Conservation (phyloP, 2,113 vertebrate species). For the Struthio camelus region DNA sequence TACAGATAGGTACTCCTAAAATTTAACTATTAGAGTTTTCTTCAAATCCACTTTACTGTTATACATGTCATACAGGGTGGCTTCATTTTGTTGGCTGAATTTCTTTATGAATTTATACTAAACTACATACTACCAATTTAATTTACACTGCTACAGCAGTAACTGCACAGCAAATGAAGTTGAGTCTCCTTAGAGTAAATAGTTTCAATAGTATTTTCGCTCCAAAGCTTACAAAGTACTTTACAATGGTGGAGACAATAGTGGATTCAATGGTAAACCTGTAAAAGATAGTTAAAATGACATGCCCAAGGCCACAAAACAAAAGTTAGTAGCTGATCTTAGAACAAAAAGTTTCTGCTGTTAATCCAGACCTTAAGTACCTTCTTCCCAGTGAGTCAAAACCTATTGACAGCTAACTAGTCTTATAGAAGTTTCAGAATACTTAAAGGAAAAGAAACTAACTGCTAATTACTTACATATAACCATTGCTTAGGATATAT, state of each 20-base stretch:
- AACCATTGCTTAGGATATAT: not conserved
- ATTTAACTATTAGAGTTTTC: not conserved
- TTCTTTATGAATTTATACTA: not conserved
- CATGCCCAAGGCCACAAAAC: not conserved
- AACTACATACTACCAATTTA: not conserved
- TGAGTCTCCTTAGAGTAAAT: not conserved
- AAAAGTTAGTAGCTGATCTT: not conserved
- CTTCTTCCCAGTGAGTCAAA: not conserved
- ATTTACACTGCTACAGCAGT: not conserved
- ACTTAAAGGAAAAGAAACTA: not conserved
- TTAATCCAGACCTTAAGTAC: not conserved
- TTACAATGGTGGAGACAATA: not conserved
- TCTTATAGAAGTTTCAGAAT: not conserved
- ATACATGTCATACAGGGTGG: not conserved
- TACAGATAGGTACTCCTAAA: not conserved
- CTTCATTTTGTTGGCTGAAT: not conserved
- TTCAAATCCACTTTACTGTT: not conserved
- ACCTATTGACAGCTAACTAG: not conserved
- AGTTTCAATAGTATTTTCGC: not conserved
- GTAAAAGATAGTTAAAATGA: not conserved
- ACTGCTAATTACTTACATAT: not conserved
- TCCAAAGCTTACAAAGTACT: not conserved
- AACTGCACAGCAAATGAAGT: not conserved
- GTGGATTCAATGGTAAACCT: not conserved
- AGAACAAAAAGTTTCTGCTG: slow-evolving; percentile 23